Evolutionary conservation across 2,888 invertebrate genomes (phyloP).

Genomic region (Isoperla grammatica): DNA sequence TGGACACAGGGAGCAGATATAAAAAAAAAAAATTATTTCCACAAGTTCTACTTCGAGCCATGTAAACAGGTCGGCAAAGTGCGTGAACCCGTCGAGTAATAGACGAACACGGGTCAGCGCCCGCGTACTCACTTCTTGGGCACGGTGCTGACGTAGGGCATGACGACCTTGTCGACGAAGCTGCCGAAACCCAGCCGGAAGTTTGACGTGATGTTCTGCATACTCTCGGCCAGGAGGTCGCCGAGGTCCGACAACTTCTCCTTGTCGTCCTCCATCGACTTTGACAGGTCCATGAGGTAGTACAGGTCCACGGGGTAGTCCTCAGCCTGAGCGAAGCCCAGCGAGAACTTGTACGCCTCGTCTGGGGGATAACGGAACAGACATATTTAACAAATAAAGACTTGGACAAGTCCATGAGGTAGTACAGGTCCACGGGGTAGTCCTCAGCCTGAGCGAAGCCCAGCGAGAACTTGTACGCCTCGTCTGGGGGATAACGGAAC

Average conservation of each 20-base stretch:
- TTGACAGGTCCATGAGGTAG: constrained; percentile 98
- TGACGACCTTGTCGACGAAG: constrained; percentile 93
- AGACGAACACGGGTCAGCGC: not conserved
- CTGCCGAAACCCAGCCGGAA: constrained; percentile 91
- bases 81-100: no score
- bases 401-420: constrained; percentile 97
- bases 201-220: constrained; percentile 88
- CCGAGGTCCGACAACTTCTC: constrained; percentile 85
- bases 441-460: constrained; percentile 83
- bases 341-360: constrained; percentile 65
- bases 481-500: constrained; percentile 61
- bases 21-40: no score
- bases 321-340: constrained; percentile 77
- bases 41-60: no score
- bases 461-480: constrained; percentile 67
- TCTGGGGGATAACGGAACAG: constrained; percentile 60
- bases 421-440: constrained; percentile 98
- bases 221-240: constrained; percentile 70
- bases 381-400: no score
- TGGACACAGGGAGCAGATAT: no score
- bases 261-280: constrained; percentile 99
- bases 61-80: no score
- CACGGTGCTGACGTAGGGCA: constrained; percentile 93
- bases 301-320: constrained; percentile 99
- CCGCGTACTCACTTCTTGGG: constrained; percentile 73